Percentiles rank a stretch among this genome's conserved stretches.
phyloP scores from a whole-genome alignment of 2,888 invertebrate genomes.

The Microctonus brassicae region DNA sequence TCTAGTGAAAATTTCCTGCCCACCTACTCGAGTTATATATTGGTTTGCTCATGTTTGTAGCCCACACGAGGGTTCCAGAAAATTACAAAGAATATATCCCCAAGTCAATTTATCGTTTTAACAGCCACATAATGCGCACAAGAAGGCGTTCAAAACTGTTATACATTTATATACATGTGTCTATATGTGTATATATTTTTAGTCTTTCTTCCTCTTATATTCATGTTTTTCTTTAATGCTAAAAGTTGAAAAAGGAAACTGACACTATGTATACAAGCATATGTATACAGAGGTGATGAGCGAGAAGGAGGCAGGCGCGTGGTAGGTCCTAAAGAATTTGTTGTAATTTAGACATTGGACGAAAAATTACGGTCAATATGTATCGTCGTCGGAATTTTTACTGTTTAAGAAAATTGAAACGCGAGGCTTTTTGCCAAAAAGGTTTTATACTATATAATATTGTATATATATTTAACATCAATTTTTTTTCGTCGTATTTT shows the following conservation, averaged over 20 bases:
- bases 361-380: slow-evolving; percentile 14
- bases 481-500: background rate
- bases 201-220: background rate
- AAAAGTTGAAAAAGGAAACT: slow-evolving; percentile 9
- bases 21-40: slow-evolving; percentile 30
- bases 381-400: slow-evolving; percentile 26
- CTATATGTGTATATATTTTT: background rate
- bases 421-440: slow-evolving; percentile 28
- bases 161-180: background rate
- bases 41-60: slow-evolving; percentile 44
- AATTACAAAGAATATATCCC: slow-evolving; percentile 50
- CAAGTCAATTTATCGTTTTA: slow-evolving; percentile 55
- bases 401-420: slow-evolving; percentile 28
- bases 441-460: background rate
- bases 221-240: background rate
- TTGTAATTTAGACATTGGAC: slow-evolving; percentile 44
- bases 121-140: slow-evolving; percentile 60
- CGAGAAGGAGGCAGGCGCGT: slow-evolving; percentile 36
- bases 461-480: background rate
- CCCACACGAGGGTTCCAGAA: slow-evolving; percentile 43
- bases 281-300: slow-evolving; percentile 11
- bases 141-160: background rate
- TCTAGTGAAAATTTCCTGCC: slow-evolving; percentile 36
- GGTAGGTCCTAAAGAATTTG: slow-evolving; percentile 31
- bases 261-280: background rate